Conservation (phyloP, 1,140 invertebrate genomes). For the Drosophila erecta region DNA sequence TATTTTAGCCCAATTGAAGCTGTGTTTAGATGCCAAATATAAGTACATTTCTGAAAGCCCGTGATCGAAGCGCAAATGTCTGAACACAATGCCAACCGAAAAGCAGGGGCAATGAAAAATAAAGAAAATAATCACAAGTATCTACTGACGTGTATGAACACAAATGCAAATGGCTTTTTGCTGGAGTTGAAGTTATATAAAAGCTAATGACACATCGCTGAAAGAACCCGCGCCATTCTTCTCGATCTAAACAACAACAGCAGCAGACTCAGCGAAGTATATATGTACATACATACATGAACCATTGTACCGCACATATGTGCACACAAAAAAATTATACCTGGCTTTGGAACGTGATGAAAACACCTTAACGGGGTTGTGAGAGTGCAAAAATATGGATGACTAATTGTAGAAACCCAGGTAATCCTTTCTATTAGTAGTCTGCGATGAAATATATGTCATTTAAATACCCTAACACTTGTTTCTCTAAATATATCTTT, state of each 20-base stretch:
- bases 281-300: neutral
- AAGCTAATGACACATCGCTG: conserved; percentile 17
- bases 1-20: neutral
- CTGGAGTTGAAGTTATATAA: conserved; percentile 36
- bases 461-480: too few relatives aligned
- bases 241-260: conserved; percentile 21
- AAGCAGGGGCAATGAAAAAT: neutral
- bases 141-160: conserved; percentile 2
- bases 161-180: conserved; percentile 28
- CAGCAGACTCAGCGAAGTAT: neutral
- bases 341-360: neutral
- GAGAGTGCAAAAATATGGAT: neutral
- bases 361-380: neutral
- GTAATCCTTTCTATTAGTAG: too few relatives aligned
- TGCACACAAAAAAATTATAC: conserved; percentile 3
- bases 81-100: conserved; percentile 7
- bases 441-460: too few relatives aligned
- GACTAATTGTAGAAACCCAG: neutral
- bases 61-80: conserved; percentile 20
- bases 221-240: conserved; percentile 26
- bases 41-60: conserved; percentile 6
- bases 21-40: neutral
- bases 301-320: neutral
- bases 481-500: too few relatives aligned
- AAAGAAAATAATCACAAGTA: conserved; percentile 11